phyloP scores from a whole-genome alignment of 2,797 vertebrate species.

The Saxicola maurus region DNA sequence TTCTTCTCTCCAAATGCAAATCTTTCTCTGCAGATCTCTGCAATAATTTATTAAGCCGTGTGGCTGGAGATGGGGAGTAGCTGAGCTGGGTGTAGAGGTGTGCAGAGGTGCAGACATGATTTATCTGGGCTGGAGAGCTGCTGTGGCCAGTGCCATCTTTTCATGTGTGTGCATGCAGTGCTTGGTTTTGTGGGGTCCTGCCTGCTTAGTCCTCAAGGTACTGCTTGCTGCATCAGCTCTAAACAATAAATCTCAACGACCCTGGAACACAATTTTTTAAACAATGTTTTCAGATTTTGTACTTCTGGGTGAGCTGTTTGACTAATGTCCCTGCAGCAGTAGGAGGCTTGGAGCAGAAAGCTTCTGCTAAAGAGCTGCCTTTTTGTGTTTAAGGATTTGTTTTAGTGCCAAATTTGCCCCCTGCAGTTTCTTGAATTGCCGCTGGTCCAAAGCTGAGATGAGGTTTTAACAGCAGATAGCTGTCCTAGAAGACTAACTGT shows the following conservation, averaged over 20 bases:
- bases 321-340: not conserved
- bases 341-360: not conserved
- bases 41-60: not conserved
- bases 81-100: not conserved
- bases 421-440: not conserved
- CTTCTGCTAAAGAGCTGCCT: not conserved
- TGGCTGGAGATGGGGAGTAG: not conserved
- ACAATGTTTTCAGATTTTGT: not conserved
- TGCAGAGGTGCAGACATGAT: not conserved
- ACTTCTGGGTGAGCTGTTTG: not conserved
- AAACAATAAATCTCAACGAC: not conserved
- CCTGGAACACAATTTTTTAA: not conserved
- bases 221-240: not conserved
- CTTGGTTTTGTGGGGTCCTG: not conserved
- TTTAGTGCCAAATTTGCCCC: not conserved
- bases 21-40: not conserved
- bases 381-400: not conserved
- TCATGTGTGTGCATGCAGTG: fast-evolving
- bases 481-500: not conserved
- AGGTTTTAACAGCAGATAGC: not conserved
- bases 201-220: not conserved
- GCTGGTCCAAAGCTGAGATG: not conserved
- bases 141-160: not conserved
- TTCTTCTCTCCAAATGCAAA: not conserved
- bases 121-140: not conserved